phyloP scores from a whole-genome alignment of 2,113 vertebrate genomes.

The Litocranius walleri region DNA sequence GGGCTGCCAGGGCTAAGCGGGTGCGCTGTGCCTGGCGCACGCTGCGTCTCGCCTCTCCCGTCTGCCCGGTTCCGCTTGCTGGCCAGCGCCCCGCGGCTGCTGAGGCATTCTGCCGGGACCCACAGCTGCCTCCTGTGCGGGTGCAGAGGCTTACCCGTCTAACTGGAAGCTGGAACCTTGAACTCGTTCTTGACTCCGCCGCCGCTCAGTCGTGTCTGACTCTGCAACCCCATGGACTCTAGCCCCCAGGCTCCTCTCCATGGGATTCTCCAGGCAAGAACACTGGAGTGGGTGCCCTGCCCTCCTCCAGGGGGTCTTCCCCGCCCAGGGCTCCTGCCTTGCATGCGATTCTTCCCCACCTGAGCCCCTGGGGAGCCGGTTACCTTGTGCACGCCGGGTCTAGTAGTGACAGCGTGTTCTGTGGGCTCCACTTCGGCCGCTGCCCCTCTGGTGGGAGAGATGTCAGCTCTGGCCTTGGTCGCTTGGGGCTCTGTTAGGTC shows the following conservation, averaged over 20 bases:
- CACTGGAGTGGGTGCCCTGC: not conserved
- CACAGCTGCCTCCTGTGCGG: accelerated
- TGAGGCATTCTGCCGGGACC: accelerated
- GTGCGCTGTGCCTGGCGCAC: accelerated
- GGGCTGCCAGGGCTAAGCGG: too few species aligned
- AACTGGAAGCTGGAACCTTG: not conserved
- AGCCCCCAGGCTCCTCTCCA: not conserved
- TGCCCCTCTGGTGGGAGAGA: accelerated
- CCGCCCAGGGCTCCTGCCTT: not conserved
- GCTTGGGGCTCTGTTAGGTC: not conserved
- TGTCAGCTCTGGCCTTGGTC: not conserved
- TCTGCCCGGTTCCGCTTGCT: not conserved
- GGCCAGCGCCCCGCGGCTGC: too few species aligned
- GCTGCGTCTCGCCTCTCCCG: too few species aligned
- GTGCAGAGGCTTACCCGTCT: accelerated
- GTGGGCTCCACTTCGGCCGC: accelerated
- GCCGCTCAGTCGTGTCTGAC: not conserved
- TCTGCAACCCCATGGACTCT: not conserved
- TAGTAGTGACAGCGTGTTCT: not conserved
- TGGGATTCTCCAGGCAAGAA: not conserved
- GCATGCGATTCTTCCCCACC: not conserved
- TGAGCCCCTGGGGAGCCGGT: not conserved
- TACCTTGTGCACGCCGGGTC: too few species aligned
- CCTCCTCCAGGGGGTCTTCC: not conserved
- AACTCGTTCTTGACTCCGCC: not conserved